Evolutionary conservation across 2,113 vertebrate species (phyloP).

Genomic region (Petrocephalus zakoni): DNA sequence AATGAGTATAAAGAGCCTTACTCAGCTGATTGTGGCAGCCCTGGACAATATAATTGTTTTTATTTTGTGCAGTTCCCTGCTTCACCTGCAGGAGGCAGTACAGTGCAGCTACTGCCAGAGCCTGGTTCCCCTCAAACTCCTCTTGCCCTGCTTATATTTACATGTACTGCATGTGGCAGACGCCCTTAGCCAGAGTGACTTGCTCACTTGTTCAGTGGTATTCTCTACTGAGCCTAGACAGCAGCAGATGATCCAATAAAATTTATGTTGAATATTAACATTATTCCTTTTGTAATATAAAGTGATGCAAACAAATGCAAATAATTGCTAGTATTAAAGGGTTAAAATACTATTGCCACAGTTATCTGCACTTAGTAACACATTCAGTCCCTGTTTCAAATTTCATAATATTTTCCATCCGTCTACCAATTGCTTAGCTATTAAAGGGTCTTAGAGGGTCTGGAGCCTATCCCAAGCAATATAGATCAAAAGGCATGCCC

Average conservation of each 20-base stretch:
- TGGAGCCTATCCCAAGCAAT: background rate
- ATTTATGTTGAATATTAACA: background rate
- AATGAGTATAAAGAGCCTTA: background rate
- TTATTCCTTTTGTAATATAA: background rate
- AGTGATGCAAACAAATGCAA: background rate
- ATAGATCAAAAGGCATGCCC: background rate
- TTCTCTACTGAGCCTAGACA: background rate
- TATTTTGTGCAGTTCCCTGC: background rate
- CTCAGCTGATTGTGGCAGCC: background rate
- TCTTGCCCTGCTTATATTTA: background rate
- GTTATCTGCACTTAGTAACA: background rate
- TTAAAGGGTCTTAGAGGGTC: background rate
- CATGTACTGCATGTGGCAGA: too few relatives aligned
- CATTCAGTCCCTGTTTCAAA: background rate
- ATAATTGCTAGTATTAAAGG: background rate
- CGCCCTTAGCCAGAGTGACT: background rate
- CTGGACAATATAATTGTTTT: background rate
- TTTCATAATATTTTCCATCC: background rate
- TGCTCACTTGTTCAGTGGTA: background rate
- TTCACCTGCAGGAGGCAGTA: conserved; percentile 34
- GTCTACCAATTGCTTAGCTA: background rate
- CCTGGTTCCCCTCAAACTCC: background rate
- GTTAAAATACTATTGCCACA: background rate
- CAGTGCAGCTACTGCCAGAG: background rate
- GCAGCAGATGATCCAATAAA: background rate